phyloP scores from a whole-genome alignment of 2,888 invertebrate genomes.

The Eupithecia exiguata region DNA sequence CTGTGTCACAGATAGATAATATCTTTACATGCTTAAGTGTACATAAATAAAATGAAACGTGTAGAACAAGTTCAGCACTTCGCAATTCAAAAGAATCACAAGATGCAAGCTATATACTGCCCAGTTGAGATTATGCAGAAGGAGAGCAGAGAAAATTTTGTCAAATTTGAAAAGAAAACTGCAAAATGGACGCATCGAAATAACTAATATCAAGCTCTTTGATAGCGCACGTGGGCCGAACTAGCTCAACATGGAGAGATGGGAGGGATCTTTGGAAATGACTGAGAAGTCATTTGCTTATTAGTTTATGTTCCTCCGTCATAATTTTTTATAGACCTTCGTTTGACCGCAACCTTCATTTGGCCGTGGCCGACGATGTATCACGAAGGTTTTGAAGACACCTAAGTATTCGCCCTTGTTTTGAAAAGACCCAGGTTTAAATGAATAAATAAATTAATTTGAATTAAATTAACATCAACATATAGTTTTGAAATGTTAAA shows the following conservation, averaged over 20 bases:
- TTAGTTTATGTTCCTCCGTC: too few species aligned
- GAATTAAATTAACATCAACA: not conserved
- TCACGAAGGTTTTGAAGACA: not conserved
- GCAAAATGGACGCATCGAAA: too few species aligned
- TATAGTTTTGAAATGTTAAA: not conserved
- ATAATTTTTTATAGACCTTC: too few species aligned
- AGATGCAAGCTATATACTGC: not conserved
- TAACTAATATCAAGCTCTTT: too few species aligned
- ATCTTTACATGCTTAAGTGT: not conserved
- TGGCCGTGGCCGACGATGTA: not conserved
- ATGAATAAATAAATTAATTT: not conserved
- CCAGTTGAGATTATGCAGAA: not conserved
- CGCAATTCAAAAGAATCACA: not conserved
- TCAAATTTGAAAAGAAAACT: too few species aligned
- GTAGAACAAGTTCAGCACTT: not conserved
- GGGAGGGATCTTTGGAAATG: not conserved
- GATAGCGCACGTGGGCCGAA: too few species aligned
- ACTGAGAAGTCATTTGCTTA: too few species aligned
- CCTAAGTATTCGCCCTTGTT: not conserved
- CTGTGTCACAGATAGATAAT: constrained; percentile 40
- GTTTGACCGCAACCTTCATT: not conserved
- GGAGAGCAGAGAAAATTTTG: not conserved
- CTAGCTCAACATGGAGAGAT: too few species aligned
- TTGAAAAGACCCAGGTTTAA: not conserved
- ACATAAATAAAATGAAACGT: not conserved